Evolutionary conservation across 2,888 invertebrate genomes (phyloP), one percentile per base, ranked within the genome.

Genomic region (Psylliodes chrysocephalus): DNA sequence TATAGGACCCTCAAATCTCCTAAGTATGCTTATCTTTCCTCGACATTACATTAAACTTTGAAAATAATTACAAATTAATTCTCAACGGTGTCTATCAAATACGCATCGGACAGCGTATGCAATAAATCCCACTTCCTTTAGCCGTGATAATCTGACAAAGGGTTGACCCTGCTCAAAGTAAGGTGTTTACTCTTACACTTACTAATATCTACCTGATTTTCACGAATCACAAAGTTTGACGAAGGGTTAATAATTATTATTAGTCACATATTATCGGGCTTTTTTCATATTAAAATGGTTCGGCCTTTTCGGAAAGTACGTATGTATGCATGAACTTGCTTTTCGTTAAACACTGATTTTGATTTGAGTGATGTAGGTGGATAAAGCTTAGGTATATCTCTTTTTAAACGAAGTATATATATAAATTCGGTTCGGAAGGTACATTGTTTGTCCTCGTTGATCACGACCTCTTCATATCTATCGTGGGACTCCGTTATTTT

Each of bases 131-230:
- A 51, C 51, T 64, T 47, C 54, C 25, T 59, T 62, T 55, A 19
- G 47, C 19, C 54, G 47, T 22, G 46, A 33, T 62, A 67, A 64
- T 59, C 62, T 64, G 64, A 64, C 64, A 61, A 51, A 30, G 60
- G 63, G 61, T 51, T 62, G 59, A 67, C 67, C 67, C 63, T 57
- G 54, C 63, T 66, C 67, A 60, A 51, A 49, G 49, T 25, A 57
- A 66, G 47, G 61, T 60, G 55, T 59, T 44, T 63, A 62, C 47
- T 18, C 12, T 49, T 55, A 52, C 51, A 52, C 55, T 17, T 25
- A 55, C 35, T 57, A 55, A 59, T 64, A 59, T 64, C 38, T 57
- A 60, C 55, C 67, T 63, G 63, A 63, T 67, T 64, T 54, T 64
- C 40, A 54, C 61, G 44, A 49, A 59, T 66, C 59, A 38, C 38